Evolutionary conservation across 2,797 vertebrate species (phyloP).

Genomic region (Schizopygopsis pylzovi): DNA sequence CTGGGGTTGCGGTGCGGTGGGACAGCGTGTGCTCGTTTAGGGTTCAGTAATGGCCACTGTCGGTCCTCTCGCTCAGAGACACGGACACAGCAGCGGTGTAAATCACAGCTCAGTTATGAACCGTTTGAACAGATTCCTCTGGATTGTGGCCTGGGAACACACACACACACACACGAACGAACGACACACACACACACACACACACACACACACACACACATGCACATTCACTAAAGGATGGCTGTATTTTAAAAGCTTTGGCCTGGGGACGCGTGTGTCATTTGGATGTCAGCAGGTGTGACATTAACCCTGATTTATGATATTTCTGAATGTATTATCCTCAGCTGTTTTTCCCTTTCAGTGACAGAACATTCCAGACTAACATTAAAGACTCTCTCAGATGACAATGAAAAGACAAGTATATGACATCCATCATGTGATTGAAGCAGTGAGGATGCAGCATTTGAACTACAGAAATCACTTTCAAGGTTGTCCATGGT

Average conservation of each 20-base stretch:
- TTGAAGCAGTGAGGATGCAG: background rate
- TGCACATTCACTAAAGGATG: background rate
- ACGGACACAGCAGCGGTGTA: slow-evolving; percentile 40
- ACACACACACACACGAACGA: slow-evolving; percentile 9
- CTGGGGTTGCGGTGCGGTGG: background rate
- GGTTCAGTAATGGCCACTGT: slow-evolving; percentile 41
- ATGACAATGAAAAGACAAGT: slow-evolving; percentile 2
- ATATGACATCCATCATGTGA: background rate
- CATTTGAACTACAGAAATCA: background rate
- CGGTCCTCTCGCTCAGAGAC: background rate
- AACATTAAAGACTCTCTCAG: slow-evolving; percentile 2
- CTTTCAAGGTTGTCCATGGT: background rate
- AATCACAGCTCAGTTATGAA: slow-evolving; percentile 25
- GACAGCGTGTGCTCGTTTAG: background rate
- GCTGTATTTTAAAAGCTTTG: slow-evolving; percentile 9
- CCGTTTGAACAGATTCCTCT: background rate
- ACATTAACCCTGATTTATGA: slow-evolving; percentile 35
- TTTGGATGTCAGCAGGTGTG: slow-evolving; percentile 42
- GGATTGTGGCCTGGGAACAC: slow-evolving; percentile 2
- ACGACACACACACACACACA: background rate
- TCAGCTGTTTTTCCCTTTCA: slow-evolving; percentile 9
- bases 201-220: background rate
- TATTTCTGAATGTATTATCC: too few species aligned
- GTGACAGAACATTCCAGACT: slow-evolving; percentile 33
- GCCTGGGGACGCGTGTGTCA: background rate